Evolutionary conservation across 2,113 vertebrate species (phyloP).

Genomic region (Gallinago jamesoni): DNA sequence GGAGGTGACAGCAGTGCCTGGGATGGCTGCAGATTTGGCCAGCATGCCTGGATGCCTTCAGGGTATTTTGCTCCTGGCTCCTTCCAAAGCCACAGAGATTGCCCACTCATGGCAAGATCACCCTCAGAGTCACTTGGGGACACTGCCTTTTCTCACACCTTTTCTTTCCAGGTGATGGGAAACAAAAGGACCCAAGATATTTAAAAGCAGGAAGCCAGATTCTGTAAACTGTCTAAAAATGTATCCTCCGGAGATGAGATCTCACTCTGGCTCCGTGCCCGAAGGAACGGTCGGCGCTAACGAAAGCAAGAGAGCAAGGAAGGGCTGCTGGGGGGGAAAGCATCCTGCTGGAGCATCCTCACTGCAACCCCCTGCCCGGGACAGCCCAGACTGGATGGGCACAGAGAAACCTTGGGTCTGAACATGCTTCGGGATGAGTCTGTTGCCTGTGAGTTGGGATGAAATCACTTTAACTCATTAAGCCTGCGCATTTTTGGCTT

Average conservation of each 20-base stretch:
- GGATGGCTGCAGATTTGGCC: not conserved
- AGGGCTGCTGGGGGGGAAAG: not conserved
- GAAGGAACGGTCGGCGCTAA: not conserved
- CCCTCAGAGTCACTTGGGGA: not conserved
- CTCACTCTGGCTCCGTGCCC: not conserved
- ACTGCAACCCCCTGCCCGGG: not conserved
- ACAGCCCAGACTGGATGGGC: fast-evolving
- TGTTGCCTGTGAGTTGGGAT: not conserved
- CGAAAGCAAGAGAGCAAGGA: not conserved
- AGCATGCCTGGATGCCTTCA: not conserved
- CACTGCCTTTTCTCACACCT: not conserved
- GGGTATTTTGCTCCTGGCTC: not conserved
- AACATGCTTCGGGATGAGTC: fast-evolving
- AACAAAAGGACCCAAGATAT: constrained; percentile 12
- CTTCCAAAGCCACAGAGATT: not conserved
- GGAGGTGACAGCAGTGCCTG: not conserved
- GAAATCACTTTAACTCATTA: fast-evolving
- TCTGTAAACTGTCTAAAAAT: constrained; percentile 40
- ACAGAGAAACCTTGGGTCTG: not conserved
- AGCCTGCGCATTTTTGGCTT: fast-evolving
- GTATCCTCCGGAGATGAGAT: constrained; percentile 36
- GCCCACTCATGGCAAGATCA: not conserved
- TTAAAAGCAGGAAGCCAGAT: constrained; percentile 43
- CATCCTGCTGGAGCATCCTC: not conserved
- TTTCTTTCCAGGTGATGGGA: constrained; percentile 13